These are phyloP conservation scores for Euleptes europaea DNA, from an alignment of 2,113 vertebrate genomes.

Conservation along the genomic window DNA sequence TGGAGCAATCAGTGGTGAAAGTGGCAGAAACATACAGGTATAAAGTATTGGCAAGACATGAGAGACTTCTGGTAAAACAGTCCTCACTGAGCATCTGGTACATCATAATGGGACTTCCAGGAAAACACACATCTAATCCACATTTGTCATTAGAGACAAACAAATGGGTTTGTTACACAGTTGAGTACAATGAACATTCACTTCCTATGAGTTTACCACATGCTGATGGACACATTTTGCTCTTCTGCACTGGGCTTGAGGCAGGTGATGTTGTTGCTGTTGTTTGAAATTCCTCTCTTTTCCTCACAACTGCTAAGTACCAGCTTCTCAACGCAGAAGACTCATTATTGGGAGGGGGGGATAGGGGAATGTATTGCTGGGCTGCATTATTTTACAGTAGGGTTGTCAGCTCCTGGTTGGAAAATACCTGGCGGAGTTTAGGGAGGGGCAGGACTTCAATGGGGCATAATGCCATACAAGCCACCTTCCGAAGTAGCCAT, in stretches of 20 bases:
- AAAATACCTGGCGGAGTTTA: too few relatives aligned
- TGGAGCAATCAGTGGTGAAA: constrained; percentile 3
- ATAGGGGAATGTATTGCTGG: too few relatives aligned
- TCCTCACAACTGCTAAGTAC: neutral
- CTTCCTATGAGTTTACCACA: neutral
- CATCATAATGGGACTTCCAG: neutral
- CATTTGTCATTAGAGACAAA: neutral
- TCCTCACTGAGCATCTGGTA: neutral
- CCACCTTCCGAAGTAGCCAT: too few relatives aligned
- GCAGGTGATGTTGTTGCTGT: too few relatives aligned
- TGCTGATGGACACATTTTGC: neutral
- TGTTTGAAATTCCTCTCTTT: neutral
- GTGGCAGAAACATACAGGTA: neutral
- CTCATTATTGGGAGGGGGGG: neutral
- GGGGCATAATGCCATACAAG: too few relatives aligned
- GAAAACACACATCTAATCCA: neutral
- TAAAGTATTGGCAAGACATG: neutral
- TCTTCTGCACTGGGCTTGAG: neutral
- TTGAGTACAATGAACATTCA: neutral
- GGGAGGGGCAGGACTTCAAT: too few relatives aligned
- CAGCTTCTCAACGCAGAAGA: neutral
- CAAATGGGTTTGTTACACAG: neutral
- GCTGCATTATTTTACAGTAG: too few relatives aligned
- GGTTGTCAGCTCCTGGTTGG: too few relatives aligned
- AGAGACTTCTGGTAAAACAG: neutral